Evolutionary conservation across 1,140 invertebrate genomes (phyloP).

Genomic region (Bilobella aurantiaca): DNA sequence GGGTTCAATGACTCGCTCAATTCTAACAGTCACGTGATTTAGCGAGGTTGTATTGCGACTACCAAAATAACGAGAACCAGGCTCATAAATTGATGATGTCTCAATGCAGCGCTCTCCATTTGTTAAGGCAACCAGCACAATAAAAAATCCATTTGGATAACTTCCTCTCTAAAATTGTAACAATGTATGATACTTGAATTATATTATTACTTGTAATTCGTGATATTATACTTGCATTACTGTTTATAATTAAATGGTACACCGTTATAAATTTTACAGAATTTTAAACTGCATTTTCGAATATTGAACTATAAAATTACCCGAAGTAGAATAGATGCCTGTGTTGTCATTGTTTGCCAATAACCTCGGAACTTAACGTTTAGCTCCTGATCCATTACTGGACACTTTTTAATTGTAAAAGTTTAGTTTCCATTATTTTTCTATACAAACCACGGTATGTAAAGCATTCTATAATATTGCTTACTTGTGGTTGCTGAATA

Average conservation of each 20-base stretch:
- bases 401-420: constrained; percentile 41
- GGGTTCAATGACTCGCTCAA: constrained; percentile 3
- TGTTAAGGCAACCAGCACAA: constrained; percentile 43
- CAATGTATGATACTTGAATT: too few relatives aligned
- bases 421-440: not conserved
- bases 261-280: too few relatives aligned
- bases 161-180: constrained; percentile 41
- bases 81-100: constrained; percentile 18
- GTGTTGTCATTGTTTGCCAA: constrained; percentile 47
- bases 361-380: constrained; percentile 43
- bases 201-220: too few relatives aligned
- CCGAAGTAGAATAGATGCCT: constrained; percentile 43
- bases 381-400: constrained; percentile 44
- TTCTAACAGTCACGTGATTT: not conserved
- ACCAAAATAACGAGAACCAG: not conserved
- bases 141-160: constrained; percentile 41
- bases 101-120: constrained; percentile 40
- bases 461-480: not conserved
- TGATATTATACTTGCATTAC: not conserved
- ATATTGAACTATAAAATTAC: constrained; percentile 35
- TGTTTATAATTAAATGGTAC: constrained; percentile 2
- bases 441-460: not conserved
- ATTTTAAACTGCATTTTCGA: too few relatives aligned
- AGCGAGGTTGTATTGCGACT: not conserved
- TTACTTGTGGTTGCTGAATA: constrained; percentile 20